Base-by-base conservation (phyloP, 2,888 invertebrate genomes). In the Rhingia campestris region DNA sequence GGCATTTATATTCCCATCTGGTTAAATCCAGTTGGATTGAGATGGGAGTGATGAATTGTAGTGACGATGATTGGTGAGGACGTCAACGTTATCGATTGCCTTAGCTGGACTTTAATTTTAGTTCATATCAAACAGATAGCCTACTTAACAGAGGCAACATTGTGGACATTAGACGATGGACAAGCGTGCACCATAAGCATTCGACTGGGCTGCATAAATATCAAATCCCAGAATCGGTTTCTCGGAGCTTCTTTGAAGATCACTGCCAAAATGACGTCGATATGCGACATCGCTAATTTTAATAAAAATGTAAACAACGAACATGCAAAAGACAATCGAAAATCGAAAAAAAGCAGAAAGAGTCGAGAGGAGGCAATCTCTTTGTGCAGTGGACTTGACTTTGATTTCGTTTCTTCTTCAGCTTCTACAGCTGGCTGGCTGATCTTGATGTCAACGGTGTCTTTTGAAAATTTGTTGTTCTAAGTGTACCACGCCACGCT, bases 121-220 rank as follows among this genome's bases (percentile, higher is more conserved):
- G 76, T 77, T 81, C 81, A 76, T 43, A 66, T 72, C 61, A 22
- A 61, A 43, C 7, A 39, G 81, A 76, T 82, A 82, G 81, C 81
- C 81, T 72, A 77, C 22, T 22, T 22, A 22, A 22, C 22, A 22
- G 22, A 22, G 22, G 22, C 22, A 22, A 22, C 22, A 22, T 22
- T 22, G 22, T 22, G 22, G 22, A 22, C 22, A 22, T 22, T 22
- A 22, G 22, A 22, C 22, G 22, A 22, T 22, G 22, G 22, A 22
- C 1, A 22, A 22, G 22, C 22, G 22, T 22, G 22, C 2, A 22
- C 22, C 22, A 22, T 22, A 22, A 2, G 2, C 1, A 22, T 22
- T 3, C 12, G 43, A 6, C 43, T 12, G 6, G 43, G 43, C 5
- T 12, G 43, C 7, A 22, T 47, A 10, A 22, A 47, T 22, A 22